Base-by-base conservation (phyloP, 2,888 invertebrate genomes). In the Eupithecia exiguata region DNA sequence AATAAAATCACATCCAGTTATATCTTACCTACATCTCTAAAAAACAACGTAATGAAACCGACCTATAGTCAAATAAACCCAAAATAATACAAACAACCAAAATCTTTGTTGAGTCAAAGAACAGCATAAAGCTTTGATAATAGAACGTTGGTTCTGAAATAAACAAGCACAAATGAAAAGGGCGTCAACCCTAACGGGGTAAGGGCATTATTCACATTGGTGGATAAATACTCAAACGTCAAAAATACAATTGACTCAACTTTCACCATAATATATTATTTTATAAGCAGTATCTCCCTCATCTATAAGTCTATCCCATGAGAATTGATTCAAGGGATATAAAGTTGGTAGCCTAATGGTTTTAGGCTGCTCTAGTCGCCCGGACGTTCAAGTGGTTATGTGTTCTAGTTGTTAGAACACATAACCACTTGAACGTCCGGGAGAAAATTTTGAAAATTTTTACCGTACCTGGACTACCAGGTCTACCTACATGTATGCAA, bases 161-260 rank as follows among this genome's bases (percentile, higher is more conserved):
- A 84, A 86, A 85, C 82, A 81, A 70, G 77, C 80, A 84, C 80
- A 84, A 87, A 89, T 87, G 86, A 88, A 89, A 84, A 84, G 86
- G 84, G 83, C 82, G 81, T 80, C 84, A 79, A 82, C 85, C 83
- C 82, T 84, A 86, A 86, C 86, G 25, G 58, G 21, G 58, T 88
- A 84, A 21, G 62, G 49, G 38, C 63, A 68, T 68, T 53, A 12
- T 38, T 38, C 65, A 65, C 49, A 53, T 63, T 58, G 58, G 21
- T 14, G 25, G 21, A 25, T 58, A 58, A 58, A 58, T 58, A 25
- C n/a, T 49, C n/a, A 21, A 53, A 5, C 58, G 25, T 5, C 0
- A 25, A 25, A 25, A 14, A 25, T 58, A 58, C 21, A 58, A 25
- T 25, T 21, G n/a, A 21, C n/a, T 58, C 14, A 12, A 9, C 4